Evolutionary conservation across 2,113 vertebrate genomes (phyloP).

Genomic region (Pleuronectes platessa): DNA sequence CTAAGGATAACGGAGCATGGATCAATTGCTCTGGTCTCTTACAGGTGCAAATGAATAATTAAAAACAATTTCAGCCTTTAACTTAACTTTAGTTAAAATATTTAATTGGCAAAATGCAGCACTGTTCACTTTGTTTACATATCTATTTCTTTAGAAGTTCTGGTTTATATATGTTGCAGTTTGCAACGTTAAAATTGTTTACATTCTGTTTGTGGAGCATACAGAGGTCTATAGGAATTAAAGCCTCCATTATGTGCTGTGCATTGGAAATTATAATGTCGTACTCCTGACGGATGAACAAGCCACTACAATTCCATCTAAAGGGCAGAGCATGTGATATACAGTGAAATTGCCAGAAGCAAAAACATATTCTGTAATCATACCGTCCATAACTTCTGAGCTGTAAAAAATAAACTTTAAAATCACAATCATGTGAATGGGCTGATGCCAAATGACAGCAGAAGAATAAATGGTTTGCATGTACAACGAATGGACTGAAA

Average conservation of each 20-base stretch:
- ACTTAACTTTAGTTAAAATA: neutral
- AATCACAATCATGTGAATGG: neutral
- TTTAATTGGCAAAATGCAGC: neutral
- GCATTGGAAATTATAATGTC: neutral
- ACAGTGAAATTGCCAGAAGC: neutral
- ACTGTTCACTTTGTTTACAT: neutral
- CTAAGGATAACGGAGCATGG: too few relatives aligned
- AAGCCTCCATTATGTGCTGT: neutral
- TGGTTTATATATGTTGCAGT: too few relatives aligned
- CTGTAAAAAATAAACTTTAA: neutral
- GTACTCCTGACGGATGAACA: neutral
- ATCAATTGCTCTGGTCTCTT: too few relatives aligned
- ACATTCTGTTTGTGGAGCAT: too few relatives aligned
- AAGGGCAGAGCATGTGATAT: neutral
- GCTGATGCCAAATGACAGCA: neutral
- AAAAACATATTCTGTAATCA: neutral
- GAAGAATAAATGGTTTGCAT: neutral
- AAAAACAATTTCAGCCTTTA: neutral
- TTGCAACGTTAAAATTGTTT: neutral
- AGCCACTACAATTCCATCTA: neutral
- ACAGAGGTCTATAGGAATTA: neutral
- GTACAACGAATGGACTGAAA: neutral
- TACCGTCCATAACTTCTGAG: neutral
- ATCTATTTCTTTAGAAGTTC: neutral
- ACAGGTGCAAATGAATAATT: neutral